These are phyloP conservation scores for Plemyria rubiginata DNA, from an alignment of 2,888 invertebrate species.

Conservation along the genomic window DNA sequence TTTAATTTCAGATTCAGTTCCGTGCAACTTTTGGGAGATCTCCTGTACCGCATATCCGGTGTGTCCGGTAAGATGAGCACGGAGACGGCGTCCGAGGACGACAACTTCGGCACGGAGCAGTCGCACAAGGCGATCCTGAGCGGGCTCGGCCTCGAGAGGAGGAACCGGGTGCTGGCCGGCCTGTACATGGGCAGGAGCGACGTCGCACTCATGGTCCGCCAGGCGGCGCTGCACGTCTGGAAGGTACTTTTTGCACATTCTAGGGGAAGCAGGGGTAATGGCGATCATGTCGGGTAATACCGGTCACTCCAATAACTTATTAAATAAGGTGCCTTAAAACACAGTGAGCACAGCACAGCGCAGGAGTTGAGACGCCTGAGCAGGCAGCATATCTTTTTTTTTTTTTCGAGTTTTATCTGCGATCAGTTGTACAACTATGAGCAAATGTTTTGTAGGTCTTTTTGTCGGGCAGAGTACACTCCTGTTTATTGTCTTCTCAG, in stretches of 20 bases:
- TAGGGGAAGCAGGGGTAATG: too few relatives aligned
- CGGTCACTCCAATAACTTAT: too few relatives aligned
- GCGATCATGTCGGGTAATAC: too few relatives aligned
- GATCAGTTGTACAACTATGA: too few relatives aligned
- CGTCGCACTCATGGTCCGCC: constrained; percentile 97
- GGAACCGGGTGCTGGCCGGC: constrained; percentile 97
- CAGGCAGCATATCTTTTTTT: too few relatives aligned
- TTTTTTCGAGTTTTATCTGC: too few relatives aligned
- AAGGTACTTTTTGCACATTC: constrained; percentile 80
- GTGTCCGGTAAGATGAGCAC: constrained; percentile 99
- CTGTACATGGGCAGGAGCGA: constrained; percentile 99
- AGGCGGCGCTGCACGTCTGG: constrained; percentile 99
- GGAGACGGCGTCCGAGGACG: constrained; percentile 98
- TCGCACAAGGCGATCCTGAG: constrained; percentile 96
- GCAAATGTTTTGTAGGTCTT: too few relatives aligned
- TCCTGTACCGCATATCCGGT: constrained; percentile 97
- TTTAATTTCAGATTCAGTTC: constrained; percentile 89
- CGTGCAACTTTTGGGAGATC: constrained; percentile 96
- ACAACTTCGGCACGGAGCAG: constrained; percentile 99
- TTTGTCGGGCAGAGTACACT: too few relatives aligned
- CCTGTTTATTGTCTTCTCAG: too few relatives aligned
- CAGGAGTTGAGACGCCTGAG: too few relatives aligned
- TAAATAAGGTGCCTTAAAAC: too few relatives aligned
- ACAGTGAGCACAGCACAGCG: too few relatives aligned
- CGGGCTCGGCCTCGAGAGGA: constrained; percentile 93